phyloP scores from a whole-genome alignment of 2,888 invertebrate genomes.

The Tridacna gigas region DNA sequence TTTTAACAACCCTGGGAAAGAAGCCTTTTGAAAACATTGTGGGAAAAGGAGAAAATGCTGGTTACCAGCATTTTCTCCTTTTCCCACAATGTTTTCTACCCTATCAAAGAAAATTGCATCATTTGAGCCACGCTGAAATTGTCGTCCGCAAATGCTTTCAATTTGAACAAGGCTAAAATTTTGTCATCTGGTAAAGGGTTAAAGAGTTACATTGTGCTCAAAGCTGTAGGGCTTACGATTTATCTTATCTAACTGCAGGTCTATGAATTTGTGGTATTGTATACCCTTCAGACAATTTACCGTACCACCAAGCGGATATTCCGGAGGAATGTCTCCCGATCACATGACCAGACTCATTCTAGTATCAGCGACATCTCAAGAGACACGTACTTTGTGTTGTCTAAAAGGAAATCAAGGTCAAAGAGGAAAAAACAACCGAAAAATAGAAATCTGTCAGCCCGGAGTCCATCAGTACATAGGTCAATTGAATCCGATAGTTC shows the following conservation, averaged over 20 bases:
- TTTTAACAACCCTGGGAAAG: too few species aligned
- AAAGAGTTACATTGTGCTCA: too few species aligned
- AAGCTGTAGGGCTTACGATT: too few species aligned
- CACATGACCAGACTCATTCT: background rate
- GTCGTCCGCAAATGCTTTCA: too few species aligned
- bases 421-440: background rate
- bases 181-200: too few species aligned
- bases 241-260: slow-evolving; percentile 6
- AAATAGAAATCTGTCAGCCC: slow-evolving; percentile 1
- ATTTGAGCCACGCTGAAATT: too few species aligned
- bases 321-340: background rate
- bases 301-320: slow-evolving; percentile 15
- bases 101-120: too few species aligned
- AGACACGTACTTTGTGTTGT: slow-evolving; percentile 11
- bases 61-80: too few species aligned
- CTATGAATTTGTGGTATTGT: slow-evolving; percentile 24
- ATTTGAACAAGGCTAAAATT: too few species aligned
- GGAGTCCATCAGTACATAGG: background rate
- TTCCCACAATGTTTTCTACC: too few species aligned
- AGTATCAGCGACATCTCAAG: slow-evolving; percentile 3
- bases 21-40: too few species aligned
- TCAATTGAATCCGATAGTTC: background rate
- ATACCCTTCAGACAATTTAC: slow-evolving; percentile 7
- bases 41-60: too few species aligned
- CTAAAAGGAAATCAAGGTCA: background rate